Base-by-base conservation (phyloP, 2,797 vertebrate genomes). In the Gallinago solitaria region DNA sequence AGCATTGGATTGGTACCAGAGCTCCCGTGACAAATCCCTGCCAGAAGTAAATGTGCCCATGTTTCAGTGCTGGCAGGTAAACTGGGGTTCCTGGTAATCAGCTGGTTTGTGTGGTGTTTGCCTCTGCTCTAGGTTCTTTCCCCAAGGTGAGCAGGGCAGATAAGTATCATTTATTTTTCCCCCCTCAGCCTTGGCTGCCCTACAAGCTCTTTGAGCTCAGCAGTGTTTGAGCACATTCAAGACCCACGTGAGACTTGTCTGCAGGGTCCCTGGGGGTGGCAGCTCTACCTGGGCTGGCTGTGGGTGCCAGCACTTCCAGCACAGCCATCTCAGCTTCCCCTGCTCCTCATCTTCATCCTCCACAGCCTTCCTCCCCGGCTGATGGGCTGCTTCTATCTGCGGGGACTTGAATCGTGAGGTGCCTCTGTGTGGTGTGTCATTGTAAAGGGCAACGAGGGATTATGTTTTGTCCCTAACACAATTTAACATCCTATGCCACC, bases 361-460 rank as follows among this genome's bases (percentile, higher is more conserved):
- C 30, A 6, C 23, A 85, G 35, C 79, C 82, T 85, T 79, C 91
- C 71, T 89, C 71, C 17, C 57, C 4, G 0, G 6, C 41, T 12
- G 45, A 28, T 5, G 5, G 6, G 2, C 65, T 59, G 8, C 24
- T n/a, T 4, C 45, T 47, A 35, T 41, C 88, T 35, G 56, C 45
- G 25, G 83, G 59, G 39, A 4, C 53, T 70, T 68, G 5, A 54
- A 11, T 1, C 24, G 67, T 65, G 89, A 91, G 76, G 95, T 87
- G 89, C 90, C 76, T 73, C 74, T 6, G 30, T 9, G 50, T 11
- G 48, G 39, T 83, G 37, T 41, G 9, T 76, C 94, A 87, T 21
- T 69, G 33, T 59, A 30, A 95, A 97, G 95, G 92, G 81, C 91
- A 11, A 25, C 48, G 12, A 81, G 60, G 73, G 85, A 97, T 97